These are phyloP conservation scores for Gorsachius magnificus DNA, from an alignment of 2,797 vertebrate species.

Conservation along the genomic window DNA sequence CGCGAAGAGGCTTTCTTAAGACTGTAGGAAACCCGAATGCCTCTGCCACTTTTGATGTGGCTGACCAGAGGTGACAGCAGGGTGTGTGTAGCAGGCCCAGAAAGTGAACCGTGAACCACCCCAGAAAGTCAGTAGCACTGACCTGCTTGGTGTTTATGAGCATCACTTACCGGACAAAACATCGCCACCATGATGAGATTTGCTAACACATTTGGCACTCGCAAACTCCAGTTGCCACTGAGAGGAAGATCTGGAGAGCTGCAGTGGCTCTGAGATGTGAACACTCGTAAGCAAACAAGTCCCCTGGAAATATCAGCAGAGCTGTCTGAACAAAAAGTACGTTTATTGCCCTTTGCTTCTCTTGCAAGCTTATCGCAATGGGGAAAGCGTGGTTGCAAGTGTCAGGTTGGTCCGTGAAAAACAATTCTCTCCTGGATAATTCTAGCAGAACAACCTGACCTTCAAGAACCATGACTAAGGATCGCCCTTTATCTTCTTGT, in stretches of 20 bases:
- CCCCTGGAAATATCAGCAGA: background rate
- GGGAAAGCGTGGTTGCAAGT: background rate
- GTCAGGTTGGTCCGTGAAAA: background rate
- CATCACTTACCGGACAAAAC: background rate
- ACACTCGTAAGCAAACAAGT: background rate
- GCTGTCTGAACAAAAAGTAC: background rate
- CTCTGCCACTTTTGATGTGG: background rate
- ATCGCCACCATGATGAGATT: background rate
- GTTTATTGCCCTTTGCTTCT: background rate
- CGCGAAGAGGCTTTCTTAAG: background rate
- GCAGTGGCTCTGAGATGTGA: background rate
- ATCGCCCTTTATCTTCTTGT: background rate
- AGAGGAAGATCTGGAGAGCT: background rate
- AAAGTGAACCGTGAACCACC: background rate
- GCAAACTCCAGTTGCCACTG: background rate
- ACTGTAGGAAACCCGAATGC: background rate
- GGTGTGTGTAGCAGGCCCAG: background rate
- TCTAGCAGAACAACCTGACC: constrained; percentile 23
- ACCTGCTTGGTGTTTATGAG: background rate
- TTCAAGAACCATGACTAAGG: background rate
- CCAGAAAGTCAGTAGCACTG: background rate
- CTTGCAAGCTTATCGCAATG: background rate
- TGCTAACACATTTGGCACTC: background rate
- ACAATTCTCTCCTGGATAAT: background rate
- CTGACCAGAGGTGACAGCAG: background rate